A percentile compares a stretch with the other conserved stretches of the same genome.
phyloP scores from a whole-genome alignment of 1,140 invertebrate genomes.

The Papilio xuthus region DNA sequence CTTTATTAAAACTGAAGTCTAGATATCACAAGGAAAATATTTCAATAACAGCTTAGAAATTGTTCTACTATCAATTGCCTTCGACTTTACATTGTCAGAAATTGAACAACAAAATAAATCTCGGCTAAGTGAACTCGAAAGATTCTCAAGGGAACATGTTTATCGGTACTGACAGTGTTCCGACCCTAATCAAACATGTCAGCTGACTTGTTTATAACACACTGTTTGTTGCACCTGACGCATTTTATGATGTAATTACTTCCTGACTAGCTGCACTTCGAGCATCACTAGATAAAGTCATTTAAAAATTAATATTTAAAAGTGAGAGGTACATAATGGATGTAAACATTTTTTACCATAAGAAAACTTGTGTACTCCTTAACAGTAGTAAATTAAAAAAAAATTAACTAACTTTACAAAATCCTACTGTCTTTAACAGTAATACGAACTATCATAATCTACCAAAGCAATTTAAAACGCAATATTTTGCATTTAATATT shows the following conservation, averaged over 20 bases:
- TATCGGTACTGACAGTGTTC: slow-evolving; percentile 44
- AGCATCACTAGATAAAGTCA: slow-evolving; percentile 17
- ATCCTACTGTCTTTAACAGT: background rate
- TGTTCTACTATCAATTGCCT: background rate
- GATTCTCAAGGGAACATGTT: slow-evolving; percentile 45
- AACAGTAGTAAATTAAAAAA: background rate
- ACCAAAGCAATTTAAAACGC: too few relatives aligned
- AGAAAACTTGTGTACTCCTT: background rate
- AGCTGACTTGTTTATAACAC: slow-evolving; percentile 47
- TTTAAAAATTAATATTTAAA: background rate
- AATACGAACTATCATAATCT: too few relatives aligned
- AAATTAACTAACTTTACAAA: background rate
- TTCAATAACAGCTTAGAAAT: background rate
- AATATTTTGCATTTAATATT: too few relatives aligned
- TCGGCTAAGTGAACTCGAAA: slow-evolving; percentile 38
- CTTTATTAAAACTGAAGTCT: too few relatives aligned
- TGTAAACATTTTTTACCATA: background rate
- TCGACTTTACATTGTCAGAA: background rate
- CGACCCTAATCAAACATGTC: slow-evolving; percentile 55
- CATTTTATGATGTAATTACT: slow-evolving; percentile 52
- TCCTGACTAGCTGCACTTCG: slow-evolving; percentile 39
- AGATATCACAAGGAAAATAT: too few relatives aligned
- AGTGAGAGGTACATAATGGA: slow-evolving; percentile 1
- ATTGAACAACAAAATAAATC: slow-evolving; percentile 35
- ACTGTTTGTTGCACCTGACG: slow-evolving; percentile 42